Evolutionary conservation across 2,888 invertebrate genomes (phyloP).

Genomic region (Brachylomia viminalis): DNA sequence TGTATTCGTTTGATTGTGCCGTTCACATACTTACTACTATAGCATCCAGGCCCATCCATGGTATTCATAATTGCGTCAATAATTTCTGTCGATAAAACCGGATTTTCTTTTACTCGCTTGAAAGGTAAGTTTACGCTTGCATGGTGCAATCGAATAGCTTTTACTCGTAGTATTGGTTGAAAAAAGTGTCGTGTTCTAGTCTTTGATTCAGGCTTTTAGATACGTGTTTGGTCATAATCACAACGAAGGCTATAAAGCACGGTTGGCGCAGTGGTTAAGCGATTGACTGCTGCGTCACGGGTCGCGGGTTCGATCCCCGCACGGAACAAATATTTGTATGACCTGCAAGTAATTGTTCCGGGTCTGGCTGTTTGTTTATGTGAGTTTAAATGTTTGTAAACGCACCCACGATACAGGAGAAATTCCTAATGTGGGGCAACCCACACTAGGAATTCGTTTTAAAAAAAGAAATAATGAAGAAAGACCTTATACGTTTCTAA

Average conservation of each 20-base stretch:
- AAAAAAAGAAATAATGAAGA: no score
- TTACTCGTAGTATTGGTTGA: neutral
- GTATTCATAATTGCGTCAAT: slow-evolving; percentile 46
- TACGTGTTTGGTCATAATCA: neutral
- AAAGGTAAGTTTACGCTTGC: slow-evolving; percentile 21
- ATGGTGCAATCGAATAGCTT: slow-evolving; percentile 10
- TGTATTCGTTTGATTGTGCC: slow-evolving; percentile 29
- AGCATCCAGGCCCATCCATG: slow-evolving; percentile 38
- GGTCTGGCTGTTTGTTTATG: no score
- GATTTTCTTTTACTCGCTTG: slow-evolving; percentile 36
- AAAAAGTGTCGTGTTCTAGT: neutral
- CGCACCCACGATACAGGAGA: no score
- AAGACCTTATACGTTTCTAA: neutral
- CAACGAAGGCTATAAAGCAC: neutral
- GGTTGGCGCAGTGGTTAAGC: no score
- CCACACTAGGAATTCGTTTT: no score
- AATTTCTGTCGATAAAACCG: slow-evolving; percentile 53
- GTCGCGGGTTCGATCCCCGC: no score
- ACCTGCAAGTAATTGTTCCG: no score
- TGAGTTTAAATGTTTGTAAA: no score
- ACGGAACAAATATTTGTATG: no score
- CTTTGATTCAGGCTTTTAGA: slow-evolving; percentile 2
- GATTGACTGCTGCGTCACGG: no score
- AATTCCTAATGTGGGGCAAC: no score
- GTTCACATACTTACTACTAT: slow-evolving; percentile 45